These are phyloP conservation scores for Thunnus maccoyii DNA, from an alignment of 2,113 vertebrate species.

Conservation along the genomic window DNA sequence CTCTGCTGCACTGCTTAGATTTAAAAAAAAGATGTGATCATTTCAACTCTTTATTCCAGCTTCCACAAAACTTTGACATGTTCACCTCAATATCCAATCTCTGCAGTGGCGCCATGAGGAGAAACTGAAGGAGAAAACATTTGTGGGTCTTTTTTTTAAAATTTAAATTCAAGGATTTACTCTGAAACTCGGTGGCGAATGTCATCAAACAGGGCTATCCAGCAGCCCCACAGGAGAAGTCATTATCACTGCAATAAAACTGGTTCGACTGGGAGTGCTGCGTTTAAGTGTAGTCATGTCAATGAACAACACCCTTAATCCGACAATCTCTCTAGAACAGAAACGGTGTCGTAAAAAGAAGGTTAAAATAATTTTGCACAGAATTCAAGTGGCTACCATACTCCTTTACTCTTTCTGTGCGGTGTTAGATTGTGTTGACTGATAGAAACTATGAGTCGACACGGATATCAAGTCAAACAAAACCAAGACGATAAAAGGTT, in stretches of 20 bases:
- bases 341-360: neutral
- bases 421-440: neutral
- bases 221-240: slow-evolving; percentile 26
- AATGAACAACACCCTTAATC: neutral
- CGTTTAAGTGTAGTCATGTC: neutral
- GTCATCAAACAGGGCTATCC: slow-evolving; percentile 1
- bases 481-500: neutral
- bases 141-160: neutral
- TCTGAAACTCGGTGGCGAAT: slow-evolving; percentile 14
- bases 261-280: slow-evolving; percentile 66
- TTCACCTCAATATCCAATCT: neutral
- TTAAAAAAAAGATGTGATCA: neutral
- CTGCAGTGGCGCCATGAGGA: neutral
- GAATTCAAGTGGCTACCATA: too few relatives aligned
- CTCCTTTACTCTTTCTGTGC: too few relatives aligned
- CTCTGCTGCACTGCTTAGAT: slow-evolving; percentile 36
- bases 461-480: neutral
- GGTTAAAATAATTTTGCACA: neutral
- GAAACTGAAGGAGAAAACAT: neutral
- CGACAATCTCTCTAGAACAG: neutral
- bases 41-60: neutral
- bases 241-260: slow-evolving; percentile 54
- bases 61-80: neutral
- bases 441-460: neutral
- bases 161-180: neutral